Evolutionary conservation across 2,797 vertebrate genomes (phyloP), one percentile per base, ranked within the genome.

Genomic region (Coreius guichenoti): DNA sequence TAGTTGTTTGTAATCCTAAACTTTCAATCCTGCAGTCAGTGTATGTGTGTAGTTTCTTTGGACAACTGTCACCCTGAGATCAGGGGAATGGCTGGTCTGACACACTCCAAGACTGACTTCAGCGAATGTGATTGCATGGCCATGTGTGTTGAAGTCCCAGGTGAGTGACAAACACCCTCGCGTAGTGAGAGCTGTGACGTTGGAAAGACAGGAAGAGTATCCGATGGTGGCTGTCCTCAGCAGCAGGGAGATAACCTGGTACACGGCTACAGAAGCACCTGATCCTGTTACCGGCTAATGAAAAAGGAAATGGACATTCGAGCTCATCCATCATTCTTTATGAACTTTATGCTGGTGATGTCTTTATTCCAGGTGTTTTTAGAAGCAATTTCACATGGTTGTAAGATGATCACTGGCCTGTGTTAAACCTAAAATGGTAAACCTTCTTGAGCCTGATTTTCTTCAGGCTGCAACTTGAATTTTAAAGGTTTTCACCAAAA

Each of bases 1-100:
- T 79, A 69, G 82, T 80, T 87, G 87, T 88, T 86, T 88, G 89
- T 83, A 90, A 90, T 82, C 47, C 72, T 83, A 88, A 88, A 82
- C 87, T 89, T 74, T 63, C 68, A 78, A n/a, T 83, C 70, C 23
- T 82, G 69, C 82, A 81, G 82, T 69, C 70, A 33, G 81, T 84
- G 49, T 68, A 49, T 79, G 65, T 79, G 51, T 14, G 31, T 81
- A 47, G 85, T 63, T 29, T 81, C 78, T 56, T 43, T 72, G 39
- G 80, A 91, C 90, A 81, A n/a, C 43, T 74, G 63, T 76, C 75
- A 58, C 54, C 78, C 65, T 51, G 45, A 47, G 36, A 80, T 80
- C 33, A 65, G 21, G 29, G 33, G 8, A 43, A 67, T 1, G 23
- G 26, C 47, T 47, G 65, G 6, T 70, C 80, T 70, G 45, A 51